Base-by-base conservation (phyloP, 1,140 invertebrate species). In the Drosophila bipectinata region DNA sequence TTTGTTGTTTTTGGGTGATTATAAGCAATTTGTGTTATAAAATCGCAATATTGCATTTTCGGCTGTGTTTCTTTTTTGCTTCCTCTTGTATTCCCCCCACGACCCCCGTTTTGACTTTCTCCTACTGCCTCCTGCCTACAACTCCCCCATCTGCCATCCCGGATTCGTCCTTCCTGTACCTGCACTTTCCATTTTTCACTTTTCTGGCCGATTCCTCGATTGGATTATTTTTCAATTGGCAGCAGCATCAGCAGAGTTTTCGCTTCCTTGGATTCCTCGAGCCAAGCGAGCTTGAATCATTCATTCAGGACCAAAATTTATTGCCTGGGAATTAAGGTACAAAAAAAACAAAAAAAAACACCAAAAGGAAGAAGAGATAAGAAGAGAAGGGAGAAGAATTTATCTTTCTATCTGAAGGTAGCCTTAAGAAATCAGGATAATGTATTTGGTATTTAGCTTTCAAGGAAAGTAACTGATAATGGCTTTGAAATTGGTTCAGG, bases 21-120 rank as follows among this genome's bases (percentile, higher is more conserved):
- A 85, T 85, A 85, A 85, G 81, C 78, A 85, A 85, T 85, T 85
- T 85, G 82, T 87, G 81, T 75, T 85, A 85, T 85, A 85, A 85
- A 87, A 87, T 85, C 69, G 81, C 82, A 87, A 85, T 85, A 85
- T 85, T 85, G 81, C 82, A 85, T 85, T 85, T 85, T 83, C 51
- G 48, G 72, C 61, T 73, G 44, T 45, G 28, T 55, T 63, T 72
- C 30, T 53, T 21, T 26, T 47, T 49, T n/a, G 30, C 15, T 21
- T 49, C 47, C 53, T 56, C 37, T 54, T 67, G 48, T 14, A n/a
- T 44, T n/a, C 34, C 39, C 32, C 30, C 24, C 18, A 18, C 18
- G 18, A 18, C 28, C 28, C 9, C 18, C 15, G 1, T 21, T 18
- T 4, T 14, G 21, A 1, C n/a, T 41, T 26, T 9, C 10, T 9